A percentile compares a stretch with the other conserved stretches of the same genome.
Evolutionary conservation across 2,113 vertebrate genomes (phyloP).

Genomic region (Elaphurus davidianus): DNA sequence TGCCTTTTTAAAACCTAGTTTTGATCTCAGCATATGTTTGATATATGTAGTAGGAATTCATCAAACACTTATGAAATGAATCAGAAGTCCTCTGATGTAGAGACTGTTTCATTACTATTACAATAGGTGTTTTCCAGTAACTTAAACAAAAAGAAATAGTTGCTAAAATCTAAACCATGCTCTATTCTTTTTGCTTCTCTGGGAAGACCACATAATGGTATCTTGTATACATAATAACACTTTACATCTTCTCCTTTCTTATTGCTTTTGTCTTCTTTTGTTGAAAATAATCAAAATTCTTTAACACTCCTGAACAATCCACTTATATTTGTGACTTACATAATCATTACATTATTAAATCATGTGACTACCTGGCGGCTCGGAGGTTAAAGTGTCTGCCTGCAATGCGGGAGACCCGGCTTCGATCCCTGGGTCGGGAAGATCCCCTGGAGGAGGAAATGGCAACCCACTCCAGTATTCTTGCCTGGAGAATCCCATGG

Average conservation of each 20-base stretch:
- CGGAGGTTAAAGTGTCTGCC: too few relatives aligned
- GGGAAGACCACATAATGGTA: not conserved
- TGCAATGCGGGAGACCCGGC: too few relatives aligned
- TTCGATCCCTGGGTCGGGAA: too few relatives aligned
- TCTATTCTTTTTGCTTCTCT: not conserved
- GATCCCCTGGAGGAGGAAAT: too few relatives aligned
- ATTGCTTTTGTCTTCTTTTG: not conserved
- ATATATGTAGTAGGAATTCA: not conserved
- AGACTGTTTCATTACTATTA: not conserved
- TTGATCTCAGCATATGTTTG: not conserved
- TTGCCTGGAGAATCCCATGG: too few relatives aligned
- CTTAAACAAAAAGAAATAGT: not conserved
- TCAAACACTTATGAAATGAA: not conserved
- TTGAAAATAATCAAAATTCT: not conserved
- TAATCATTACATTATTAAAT: not conserved
- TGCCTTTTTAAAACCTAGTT: not conserved
- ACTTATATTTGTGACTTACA: not conserved
- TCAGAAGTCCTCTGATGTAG: not conserved
- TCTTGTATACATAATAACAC: not conserved
- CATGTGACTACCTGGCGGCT: not conserved
- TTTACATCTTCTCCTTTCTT: not conserved
- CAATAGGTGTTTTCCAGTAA: not conserved
- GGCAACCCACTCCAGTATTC: too few relatives aligned
- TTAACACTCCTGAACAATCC: not conserved
- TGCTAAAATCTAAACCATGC: not conserved